Conservation (phyloP, 2,797 vertebrate genomes). For the Semaprochilodus insignis region DNA sequence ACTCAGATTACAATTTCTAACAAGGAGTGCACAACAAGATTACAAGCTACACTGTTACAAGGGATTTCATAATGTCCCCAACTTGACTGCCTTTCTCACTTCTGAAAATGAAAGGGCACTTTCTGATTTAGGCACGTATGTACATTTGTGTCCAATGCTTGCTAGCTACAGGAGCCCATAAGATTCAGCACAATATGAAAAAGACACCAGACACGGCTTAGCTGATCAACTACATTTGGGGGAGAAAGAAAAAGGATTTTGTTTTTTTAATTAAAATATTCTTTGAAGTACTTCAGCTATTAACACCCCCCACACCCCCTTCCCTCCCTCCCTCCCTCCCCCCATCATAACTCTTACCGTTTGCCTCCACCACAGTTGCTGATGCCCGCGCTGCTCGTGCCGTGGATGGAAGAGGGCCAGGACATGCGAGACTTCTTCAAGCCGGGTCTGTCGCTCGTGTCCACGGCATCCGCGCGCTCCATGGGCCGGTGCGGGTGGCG, state of each 20-base stretch:
- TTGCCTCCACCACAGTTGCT: constrained; percentile 82
- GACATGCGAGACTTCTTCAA: constrained; percentile 94
- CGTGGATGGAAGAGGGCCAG: constrained; percentile 95
- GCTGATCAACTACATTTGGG: not conserved
- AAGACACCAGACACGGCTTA: not conserved
- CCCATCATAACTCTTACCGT: constrained; percentile 79
- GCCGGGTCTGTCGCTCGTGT: constrained; percentile 91
- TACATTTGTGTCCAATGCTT: not conserved
- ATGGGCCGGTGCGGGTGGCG: constrained; percentile 89
- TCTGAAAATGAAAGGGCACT: not conserved
- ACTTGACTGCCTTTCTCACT: not conserved
- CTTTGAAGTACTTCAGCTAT: too few relatives aligned
- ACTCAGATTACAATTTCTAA: too few relatives aligned
- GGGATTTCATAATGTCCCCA: too few relatives aligned
- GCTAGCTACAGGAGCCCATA: not conserved
- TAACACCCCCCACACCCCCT: too few relatives aligned
- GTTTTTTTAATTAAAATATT: too few relatives aligned
- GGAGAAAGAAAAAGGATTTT: not conserved
- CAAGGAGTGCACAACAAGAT: too few relatives aligned
- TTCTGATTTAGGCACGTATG: not conserved
- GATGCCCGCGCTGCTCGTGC: constrained; percentile 84
- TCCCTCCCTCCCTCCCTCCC: not conserved
- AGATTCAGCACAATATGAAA: not conserved
- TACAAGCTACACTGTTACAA: too few relatives aligned
- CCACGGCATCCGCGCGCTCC: constrained; percentile 93